Evolutionary conservation across 2,113 vertebrate species (phyloP).

Genomic region (Oncorhynchus tshawytscha): DNA sequence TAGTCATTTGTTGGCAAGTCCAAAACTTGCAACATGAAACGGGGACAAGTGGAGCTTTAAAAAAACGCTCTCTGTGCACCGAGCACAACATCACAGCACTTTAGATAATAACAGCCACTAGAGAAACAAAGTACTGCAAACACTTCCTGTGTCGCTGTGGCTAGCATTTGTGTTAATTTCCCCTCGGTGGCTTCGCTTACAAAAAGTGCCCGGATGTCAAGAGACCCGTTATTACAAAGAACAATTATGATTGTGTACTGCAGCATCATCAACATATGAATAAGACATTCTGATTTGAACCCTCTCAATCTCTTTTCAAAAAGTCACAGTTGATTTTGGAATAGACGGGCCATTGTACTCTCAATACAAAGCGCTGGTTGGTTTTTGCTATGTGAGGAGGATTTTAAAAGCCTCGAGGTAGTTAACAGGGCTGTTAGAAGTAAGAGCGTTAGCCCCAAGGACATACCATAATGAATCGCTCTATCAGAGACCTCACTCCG

Average conservation of each 20-base stretch:
- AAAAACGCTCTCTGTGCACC: slow-evolving; percentile 18
- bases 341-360: neutral
- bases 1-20: slow-evolving; percentile 46
- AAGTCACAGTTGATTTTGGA: neutral
- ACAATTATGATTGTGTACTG: slow-evolving; percentile 1
- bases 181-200: neutral
- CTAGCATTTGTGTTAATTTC: neutral
- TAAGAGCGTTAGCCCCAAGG: slow-evolving; percentile 21
- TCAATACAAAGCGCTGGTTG: neutral
- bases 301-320: neutral
- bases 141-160: neutral
- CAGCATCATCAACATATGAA: slow-evolving; percentile 3
- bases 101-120: slow-evolving; percentile 5
- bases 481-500: slow-evolving; percentile 13
- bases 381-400: slow-evolving; percentile 10
- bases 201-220: neutral
- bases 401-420: slow-evolving; percentile 4
- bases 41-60: neutral
- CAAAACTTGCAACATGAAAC: slow-evolving; percentile 23
- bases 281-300: neutral
- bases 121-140: slow-evolving; percentile 3
- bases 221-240: neutral
- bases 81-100: slow-evolving; percentile 18
- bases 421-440: slow-evolving; percentile 23
- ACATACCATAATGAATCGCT: slow-evolving; percentile 28